A percentile compares a stretch with the other conserved stretches of the same genome.
Conservation (phyloP, 2,888 invertebrate genomes). For the Drosophila mettleri region DNA sequence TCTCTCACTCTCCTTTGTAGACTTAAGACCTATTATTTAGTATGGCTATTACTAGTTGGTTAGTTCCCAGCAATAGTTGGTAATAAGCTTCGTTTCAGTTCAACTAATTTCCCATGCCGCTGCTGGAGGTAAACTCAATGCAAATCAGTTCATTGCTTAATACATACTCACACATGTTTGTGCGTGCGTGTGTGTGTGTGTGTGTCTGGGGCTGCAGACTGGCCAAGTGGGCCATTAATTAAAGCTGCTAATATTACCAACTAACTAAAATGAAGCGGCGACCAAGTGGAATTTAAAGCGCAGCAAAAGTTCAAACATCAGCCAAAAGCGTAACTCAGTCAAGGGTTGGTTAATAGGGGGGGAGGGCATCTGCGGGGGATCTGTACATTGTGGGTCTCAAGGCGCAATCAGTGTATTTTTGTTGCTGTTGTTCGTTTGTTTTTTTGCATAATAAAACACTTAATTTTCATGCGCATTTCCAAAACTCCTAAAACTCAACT, state of each 20-base stretch:
- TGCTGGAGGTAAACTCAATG: slow-evolving; percentile 45
- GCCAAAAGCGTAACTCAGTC: slow-evolving; percentile 60
- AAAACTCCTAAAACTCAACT: slow-evolving; percentile 65
- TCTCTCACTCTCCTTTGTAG: neutral
- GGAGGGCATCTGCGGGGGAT: slow-evolving; percentile 1
- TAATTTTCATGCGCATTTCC: slow-evolving; percentile 81
- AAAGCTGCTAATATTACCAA: slow-evolving; percentile 72
- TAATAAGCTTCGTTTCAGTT: slow-evolving; percentile 34
- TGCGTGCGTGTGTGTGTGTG: neutral
- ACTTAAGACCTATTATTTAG: neutral
- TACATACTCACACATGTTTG: slow-evolving; percentile 4
- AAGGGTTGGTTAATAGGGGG: slow-evolving; percentile 1
- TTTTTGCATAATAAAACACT: slow-evolving; percentile 84
- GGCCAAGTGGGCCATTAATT: slow-evolving; percentile 64
- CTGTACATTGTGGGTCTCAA: slow-evolving; percentile 44
- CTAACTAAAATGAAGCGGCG: slow-evolving; percentile 43
- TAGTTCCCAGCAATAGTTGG: slow-evolving; percentile 39
- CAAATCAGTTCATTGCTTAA: slow-evolving; percentile 64
- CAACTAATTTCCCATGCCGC: slow-evolving; percentile 55
- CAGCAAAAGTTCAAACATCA: slow-evolving; percentile 71
- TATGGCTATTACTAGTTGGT: slow-evolving; percentile 3
- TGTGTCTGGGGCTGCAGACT: slow-evolving; percentile 6
- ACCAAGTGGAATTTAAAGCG: slow-evolving; percentile 48
- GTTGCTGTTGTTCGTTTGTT: slow-evolving; percentile 55
- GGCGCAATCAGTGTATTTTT: slow-evolving; percentile 49